A percentile compares a stretch with the other conserved stretches of the same genome.
Evolutionary conservation across 2,888 invertebrate genomes (phyloP).

Genomic region (Brachyptera putata): DNA sequence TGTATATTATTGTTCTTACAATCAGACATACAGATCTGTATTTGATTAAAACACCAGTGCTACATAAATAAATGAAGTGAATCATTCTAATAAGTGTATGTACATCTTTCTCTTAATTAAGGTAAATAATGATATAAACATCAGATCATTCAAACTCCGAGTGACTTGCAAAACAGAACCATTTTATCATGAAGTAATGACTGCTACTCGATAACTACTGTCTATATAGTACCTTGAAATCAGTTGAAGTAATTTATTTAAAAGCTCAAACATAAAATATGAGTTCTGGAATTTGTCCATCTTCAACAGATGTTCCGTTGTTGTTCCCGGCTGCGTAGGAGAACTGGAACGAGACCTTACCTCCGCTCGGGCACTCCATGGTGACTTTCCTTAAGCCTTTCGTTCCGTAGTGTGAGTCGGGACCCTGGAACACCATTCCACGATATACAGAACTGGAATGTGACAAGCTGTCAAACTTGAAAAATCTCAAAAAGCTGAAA

Average conservation of each 20-base stretch:
- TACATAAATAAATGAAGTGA: too few species aligned
- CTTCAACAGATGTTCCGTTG: conserved; percentile 80
- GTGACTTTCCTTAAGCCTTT: conserved; percentile 72
- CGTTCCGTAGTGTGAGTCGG: conserved; percentile 83
- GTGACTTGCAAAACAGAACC: neutral
- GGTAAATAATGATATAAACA: too few species aligned
- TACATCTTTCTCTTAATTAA: too few species aligned
- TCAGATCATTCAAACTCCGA: too few species aligned
- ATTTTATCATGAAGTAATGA: neutral
- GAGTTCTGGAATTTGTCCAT: conserved; percentile 83
- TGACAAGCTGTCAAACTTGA: neutral
- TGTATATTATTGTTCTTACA: too few species aligned
- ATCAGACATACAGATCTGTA: too few species aligned
- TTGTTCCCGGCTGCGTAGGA: conserved; percentile 82
- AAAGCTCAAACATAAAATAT: conserved; percentile 65
- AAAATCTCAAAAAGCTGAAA: neutral
- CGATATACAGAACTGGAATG: neutral
- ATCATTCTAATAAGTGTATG: too few species aligned
- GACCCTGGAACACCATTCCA: conserved; percentile 61
- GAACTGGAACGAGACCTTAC: conserved; percentile 76
- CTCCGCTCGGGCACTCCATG: conserved; percentile 68
- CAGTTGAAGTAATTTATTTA: neutral
- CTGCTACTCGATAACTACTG: too few species aligned
- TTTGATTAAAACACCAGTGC: too few species aligned
- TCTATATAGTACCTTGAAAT: neutral